phyloP scores from a whole-genome alignment of 2,797 vertebrate genomes.

The Cuculus canorus region DNA sequence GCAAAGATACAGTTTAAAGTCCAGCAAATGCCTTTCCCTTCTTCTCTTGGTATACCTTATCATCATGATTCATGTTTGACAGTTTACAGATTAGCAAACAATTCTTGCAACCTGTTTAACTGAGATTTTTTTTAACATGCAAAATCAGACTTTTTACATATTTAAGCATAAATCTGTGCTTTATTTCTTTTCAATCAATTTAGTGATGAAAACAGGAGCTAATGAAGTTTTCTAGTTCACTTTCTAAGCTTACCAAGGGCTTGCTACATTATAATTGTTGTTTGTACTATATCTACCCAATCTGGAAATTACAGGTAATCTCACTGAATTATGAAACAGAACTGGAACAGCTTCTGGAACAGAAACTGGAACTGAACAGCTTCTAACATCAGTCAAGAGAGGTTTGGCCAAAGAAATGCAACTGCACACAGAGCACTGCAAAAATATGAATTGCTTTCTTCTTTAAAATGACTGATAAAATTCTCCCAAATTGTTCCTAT shows the following conservation, averaged over 20 bases:
- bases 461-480: background rate
- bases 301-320: background rate
- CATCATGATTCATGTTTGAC: background rate
- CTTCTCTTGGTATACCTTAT: background rate
- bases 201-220: background rate
- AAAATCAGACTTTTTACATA: background rate
- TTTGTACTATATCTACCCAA: background rate
- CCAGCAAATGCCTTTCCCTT: background rate
- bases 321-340: background rate
- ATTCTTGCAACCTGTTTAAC: background rate
- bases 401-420: background rate
- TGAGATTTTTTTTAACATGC: background rate
- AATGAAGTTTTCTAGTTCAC: background rate
- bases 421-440: accelerated
- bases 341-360: background rate
- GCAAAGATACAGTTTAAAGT: background rate
- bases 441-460: background rate
- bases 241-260: background rate
- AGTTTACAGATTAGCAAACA: background rate
- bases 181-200: background rate
- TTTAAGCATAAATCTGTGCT: background rate
- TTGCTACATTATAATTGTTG: accelerated
- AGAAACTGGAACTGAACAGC: background rate
- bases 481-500: background rate
- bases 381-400: background rate